Percentiles rank a stretch among this genome's conserved stretches.
Evolutionary conservation across 1,140 invertebrate genomes (phyloP).

Genomic region (Cydia amplana): DNA sequence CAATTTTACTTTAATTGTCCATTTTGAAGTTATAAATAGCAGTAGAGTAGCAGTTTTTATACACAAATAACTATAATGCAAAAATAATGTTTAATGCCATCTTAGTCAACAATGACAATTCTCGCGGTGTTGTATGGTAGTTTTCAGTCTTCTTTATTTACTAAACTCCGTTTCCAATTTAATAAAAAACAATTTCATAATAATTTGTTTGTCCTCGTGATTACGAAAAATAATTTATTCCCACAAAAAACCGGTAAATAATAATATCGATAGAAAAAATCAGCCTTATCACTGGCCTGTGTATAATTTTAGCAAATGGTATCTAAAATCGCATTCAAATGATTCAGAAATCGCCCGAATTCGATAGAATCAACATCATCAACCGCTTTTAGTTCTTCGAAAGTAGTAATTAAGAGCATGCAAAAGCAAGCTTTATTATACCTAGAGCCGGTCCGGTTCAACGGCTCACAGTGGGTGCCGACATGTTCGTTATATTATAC

Average conservation of each 20-base stretch:
- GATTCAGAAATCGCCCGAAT: conserved; percentile 33
- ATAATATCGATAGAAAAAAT: neutral
- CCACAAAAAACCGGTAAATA: neutral
- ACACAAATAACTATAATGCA: too few species aligned
- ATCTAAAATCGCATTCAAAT: neutral
- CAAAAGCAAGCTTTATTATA: conserved; percentile 53
- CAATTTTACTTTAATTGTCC: too few species aligned
- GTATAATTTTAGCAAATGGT: neutral
- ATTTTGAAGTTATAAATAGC: too few species aligned
- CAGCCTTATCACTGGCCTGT: neutral
- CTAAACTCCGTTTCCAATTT: too few species aligned
- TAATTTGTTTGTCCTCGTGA: too few species aligned
- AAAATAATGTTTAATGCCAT: too few species aligned
- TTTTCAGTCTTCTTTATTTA: too few species aligned
- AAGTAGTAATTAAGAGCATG: conserved; percentile 64
- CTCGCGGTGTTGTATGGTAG: too few species aligned
- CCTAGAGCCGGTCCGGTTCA: conserved; percentile 40
- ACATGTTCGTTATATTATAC: neutral
- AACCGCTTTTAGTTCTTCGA: conserved; percentile 45
- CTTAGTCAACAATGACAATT: too few species aligned
- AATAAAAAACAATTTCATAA: too few species aligned
- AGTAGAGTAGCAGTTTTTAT: too few species aligned
- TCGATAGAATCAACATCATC: conserved; percentile 33
- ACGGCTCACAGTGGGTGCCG: conserved; percentile 5
- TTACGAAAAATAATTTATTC: too few species aligned